phyloP scores from a whole-genome alignment of 2,113 vertebrate genomes.

The Stigmatopora argus region DNA sequence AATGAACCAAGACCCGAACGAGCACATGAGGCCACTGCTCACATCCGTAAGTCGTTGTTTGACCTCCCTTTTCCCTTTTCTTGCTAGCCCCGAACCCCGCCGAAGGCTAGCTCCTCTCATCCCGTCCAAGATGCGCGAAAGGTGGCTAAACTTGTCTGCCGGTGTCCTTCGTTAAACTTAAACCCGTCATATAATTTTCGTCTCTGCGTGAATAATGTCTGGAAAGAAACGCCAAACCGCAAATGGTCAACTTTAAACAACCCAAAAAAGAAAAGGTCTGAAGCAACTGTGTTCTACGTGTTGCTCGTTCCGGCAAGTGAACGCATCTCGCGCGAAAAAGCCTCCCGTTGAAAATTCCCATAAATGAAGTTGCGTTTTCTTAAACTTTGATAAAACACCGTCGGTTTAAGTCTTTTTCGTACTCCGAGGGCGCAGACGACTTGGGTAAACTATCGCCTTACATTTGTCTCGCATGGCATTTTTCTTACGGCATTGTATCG shows the following conservation, averaged over 20 bases:
- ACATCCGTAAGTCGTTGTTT: conserved; percentile 50
- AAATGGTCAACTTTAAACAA: neutral
- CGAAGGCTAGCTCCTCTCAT: conserved; percentile 27
- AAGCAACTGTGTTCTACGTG: conserved; percentile 19
- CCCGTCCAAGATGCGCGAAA: neutral
- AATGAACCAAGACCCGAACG: conserved; percentile 38
- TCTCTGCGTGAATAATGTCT: neutral
- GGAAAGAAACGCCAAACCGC: neutral
- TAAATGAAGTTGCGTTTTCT: neutral
- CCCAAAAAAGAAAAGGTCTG: too few relatives aligned
- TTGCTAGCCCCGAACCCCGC: conserved; percentile 15
- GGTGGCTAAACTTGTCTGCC: neutral
- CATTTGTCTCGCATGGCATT: conserved; percentile 6
- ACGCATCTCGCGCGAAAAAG: conserved; percentile 27
- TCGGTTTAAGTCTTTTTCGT: neutral
- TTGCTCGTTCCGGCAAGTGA: conserved; percentile 53
- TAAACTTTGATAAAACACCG: neutral
- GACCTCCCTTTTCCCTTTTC: neutral
- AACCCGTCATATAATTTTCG: too few relatives aligned
- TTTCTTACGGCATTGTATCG: neutral
- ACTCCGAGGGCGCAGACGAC: too few relatives aligned
- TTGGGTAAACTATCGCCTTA: fast-evolving
- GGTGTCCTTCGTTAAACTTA: neutral
- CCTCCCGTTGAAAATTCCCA: neutral
- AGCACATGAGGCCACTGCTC: conserved; percentile 57